Evolutionary conservation across 2,888 invertebrate species (phyloP).

Genomic region (Holacanthella duospinosa): DNA sequence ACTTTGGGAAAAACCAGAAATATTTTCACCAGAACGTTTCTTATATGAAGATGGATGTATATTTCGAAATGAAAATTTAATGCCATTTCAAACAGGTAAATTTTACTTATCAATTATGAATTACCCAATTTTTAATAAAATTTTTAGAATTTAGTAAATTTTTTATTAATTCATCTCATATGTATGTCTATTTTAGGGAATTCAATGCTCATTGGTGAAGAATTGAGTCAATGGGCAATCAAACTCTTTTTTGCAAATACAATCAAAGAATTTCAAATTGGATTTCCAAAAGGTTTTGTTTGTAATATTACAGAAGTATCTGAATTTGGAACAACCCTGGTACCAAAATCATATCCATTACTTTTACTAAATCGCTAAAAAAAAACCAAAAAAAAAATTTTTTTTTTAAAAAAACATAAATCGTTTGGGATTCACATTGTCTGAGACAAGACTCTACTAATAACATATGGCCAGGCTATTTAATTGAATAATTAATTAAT

Average conservation of each 20-base stretch:
- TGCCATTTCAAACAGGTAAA: conserved; percentile 65
- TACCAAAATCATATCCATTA: conserved; percentile 52
- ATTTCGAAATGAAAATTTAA: conserved; percentile 24
- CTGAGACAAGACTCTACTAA: no score
- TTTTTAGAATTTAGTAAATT: no score
- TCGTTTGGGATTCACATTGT: no score
- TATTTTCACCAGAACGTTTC: conserved; percentile 72
- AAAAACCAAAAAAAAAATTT: background rate
- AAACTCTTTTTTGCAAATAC: conserved; percentile 55
- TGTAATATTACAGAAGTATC: conserved; percentile 53
- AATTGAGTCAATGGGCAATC: conserved; percentile 61
- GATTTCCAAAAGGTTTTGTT: conserved; percentile 40
- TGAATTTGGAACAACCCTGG: conserved; percentile 61
- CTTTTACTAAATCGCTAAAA: conserved; percentile 39
- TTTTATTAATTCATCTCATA: background rate
- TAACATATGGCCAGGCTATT: no score
- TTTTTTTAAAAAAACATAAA: background rate
- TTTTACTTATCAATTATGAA: conserved; percentile 6
- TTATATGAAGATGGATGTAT: conserved; percentile 51
- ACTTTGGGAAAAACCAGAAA: conserved; percentile 74
- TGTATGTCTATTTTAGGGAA: conserved; percentile 51
- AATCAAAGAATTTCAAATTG: conserved; percentile 49
- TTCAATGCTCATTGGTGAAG: conserved; percentile 75
- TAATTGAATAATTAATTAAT: no score
- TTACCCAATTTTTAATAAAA: conserved; percentile 10